Evolutionary conservation across 37 sponge, comb jelly and placozoan genomes (phyloP).

Genomic region (Mnemiopsis leidyi): DNA sequence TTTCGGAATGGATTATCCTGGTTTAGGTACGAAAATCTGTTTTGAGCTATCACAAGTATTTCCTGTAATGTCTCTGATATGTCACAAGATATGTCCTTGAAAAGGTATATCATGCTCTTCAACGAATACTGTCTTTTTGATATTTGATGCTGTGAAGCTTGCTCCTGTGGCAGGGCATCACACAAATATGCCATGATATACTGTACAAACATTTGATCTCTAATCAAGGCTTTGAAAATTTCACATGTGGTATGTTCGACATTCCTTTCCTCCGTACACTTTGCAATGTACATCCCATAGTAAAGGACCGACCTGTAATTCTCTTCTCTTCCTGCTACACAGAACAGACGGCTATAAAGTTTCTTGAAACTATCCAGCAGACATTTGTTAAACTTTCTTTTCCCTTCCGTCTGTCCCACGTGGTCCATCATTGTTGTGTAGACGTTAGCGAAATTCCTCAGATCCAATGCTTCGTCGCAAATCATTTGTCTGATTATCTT

Average conservation of each 20-base stretch:
- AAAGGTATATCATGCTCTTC: background rate
- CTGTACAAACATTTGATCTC: background rate
- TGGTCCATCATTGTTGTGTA: background rate
- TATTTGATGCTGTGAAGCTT: background rate
- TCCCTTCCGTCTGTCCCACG: background rate
- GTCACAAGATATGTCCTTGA: background rate
- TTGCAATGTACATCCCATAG: background rate
- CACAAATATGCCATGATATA: background rate
- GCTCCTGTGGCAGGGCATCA: background rate
- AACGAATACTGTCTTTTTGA: constrained; percentile 34
- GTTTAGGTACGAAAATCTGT: background rate
- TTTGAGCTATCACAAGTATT: background rate
- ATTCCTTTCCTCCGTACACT: background rate
- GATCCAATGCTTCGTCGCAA: background rate
- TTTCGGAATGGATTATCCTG: background rate
- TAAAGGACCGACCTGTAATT: background rate
- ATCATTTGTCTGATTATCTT: background rate
- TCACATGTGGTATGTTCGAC: background rate
- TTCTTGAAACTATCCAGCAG: background rate
- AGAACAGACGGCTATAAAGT: background rate
- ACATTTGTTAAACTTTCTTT: background rate
- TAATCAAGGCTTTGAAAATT: background rate
- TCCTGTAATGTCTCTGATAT: background rate
- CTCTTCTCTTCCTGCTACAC: background rate
- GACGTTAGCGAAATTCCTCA: background rate